These are phyloP conservation scores for Muscidifurax raptorellus DNA, from an alignment of 1,140 invertebrate genomes.

Conservation along the genomic window DNA sequence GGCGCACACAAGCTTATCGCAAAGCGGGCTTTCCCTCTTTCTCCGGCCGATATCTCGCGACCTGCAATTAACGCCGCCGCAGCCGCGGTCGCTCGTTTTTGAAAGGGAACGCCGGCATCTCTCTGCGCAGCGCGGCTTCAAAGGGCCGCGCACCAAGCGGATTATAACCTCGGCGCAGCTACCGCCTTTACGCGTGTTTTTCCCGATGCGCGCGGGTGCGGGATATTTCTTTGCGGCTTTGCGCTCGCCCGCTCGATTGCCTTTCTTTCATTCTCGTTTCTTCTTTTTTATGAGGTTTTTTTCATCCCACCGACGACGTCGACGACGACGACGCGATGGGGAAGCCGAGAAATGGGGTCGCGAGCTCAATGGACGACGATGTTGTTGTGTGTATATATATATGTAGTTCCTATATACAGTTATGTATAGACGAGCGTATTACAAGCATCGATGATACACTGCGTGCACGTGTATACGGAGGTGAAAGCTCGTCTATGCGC, in stretches of 20 bases:
- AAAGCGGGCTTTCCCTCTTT: background rate
- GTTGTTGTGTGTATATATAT: background rate
- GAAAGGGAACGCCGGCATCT: slow-evolving; percentile 43
- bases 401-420: too few species aligned
- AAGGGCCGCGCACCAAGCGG: slow-evolving; percentile 63
- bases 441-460: background rate
- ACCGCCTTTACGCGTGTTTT: slow-evolving; percentile 61
- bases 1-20: background rate
- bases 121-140: slow-evolving; percentile 58
- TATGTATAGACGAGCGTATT: too few species aligned
- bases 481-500: background rate
- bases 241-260: slow-evolving; percentile 19
- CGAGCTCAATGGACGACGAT: background rate
- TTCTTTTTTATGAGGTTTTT: too few species aligned
- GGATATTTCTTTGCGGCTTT: slow-evolving; percentile 59
- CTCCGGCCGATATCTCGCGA: slow-evolving; percentile 59
- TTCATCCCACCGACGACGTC: too few species aligned
- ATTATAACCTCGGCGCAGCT: slow-evolving; percentile 58
- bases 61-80: slow-evolving; percentile 72
- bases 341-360: slow-evolving; percentile 13
- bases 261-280: background rate
- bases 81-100: slow-evolving; percentile 3
- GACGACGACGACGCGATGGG: background rate
- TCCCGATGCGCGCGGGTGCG: background rate
- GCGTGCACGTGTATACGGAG: background rate